Conservation (phyloP, 2,113 vertebrate species). For the Colossoma macropomum region DNA sequence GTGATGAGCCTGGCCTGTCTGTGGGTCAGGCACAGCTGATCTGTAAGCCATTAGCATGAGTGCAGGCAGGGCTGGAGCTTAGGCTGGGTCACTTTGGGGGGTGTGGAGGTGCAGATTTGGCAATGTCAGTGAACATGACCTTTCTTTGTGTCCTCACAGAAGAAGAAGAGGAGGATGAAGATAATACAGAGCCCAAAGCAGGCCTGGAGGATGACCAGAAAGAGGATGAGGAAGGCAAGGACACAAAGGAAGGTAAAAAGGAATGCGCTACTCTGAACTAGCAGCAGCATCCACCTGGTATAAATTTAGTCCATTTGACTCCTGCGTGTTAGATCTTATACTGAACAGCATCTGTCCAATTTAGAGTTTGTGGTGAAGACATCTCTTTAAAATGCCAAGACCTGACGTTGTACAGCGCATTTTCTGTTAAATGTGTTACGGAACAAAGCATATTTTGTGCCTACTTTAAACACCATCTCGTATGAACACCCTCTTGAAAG, state of each 20-base stretch:
- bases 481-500: neutral
- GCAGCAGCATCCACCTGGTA: constrained; percentile 30
- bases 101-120: constrained; percentile 21
- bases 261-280: neutral
- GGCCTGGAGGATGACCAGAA: constrained; percentile 84
- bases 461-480: neutral
- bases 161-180: constrained; percentile 95
- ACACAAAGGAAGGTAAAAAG: constrained; percentile 88
- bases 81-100: constrained; percentile 8
- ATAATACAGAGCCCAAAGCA: constrained; percentile 86
- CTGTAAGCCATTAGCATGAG: constrained; percentile 54
- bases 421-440: neutral
- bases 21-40: constrained; percentile 33
- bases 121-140: constrained; percentile 25
- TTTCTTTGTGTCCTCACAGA: constrained; percentile 75
- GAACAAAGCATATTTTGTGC: neutral
- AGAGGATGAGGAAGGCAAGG: constrained; percentile 87
- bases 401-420: constrained; percentile 11
- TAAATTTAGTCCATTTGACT: constrained; percentile 34
- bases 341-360: constrained; percentile 33
- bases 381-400: constrained; percentile 33
- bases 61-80: constrained; percentile 27
- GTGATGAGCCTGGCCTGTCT: constrained; percentile 26
- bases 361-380: constrained; percentile 15
- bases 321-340: constrained; percentile 9